phyloP scores from a whole-genome alignment of 2,113 vertebrate species.

The Erythrolamprus reginae region DNA sequence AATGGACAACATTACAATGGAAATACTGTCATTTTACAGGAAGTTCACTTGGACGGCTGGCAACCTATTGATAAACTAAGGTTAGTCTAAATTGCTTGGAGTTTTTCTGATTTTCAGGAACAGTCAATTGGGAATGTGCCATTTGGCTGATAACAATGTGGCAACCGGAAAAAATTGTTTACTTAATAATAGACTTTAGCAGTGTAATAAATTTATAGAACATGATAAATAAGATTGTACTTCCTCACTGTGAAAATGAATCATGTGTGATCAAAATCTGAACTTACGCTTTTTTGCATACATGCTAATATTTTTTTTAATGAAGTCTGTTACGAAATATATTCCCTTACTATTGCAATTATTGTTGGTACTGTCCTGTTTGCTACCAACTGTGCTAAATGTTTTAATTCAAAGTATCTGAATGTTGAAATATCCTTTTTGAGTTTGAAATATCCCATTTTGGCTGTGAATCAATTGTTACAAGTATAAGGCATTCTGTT shows the following conservation, averaged over 20 bases:
- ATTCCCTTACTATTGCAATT: background rate
- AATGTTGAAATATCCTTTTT: background rate
- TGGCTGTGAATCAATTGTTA: background rate
- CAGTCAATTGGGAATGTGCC: background rate
- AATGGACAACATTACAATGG: background rate
- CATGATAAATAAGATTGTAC: background rate
- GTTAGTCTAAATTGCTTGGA: background rate
- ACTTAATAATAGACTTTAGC: background rate
- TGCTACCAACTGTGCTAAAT: background rate
- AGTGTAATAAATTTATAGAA: background rate
- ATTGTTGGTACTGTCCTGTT: background rate
- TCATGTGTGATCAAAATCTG: background rate
- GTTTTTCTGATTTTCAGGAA: background rate
- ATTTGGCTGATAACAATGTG: background rate
- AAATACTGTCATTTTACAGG: constrained; percentile 10
- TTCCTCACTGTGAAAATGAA: background rate
- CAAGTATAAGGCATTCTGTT: background rate
- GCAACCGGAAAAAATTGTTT: background rate
- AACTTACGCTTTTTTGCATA: background rate
- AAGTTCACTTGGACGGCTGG: constrained; percentile 1
- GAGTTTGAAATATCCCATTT: background rate
- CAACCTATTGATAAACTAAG: background rate
- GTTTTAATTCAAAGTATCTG: background rate
- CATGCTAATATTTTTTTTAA: background rate
- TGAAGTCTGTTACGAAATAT: background rate